Percentiles rank a stretch among this genome's conserved stretches.
Conservation (phyloP, 2,888 invertebrate genomes). For the Cheilosia urbana region DNA sequence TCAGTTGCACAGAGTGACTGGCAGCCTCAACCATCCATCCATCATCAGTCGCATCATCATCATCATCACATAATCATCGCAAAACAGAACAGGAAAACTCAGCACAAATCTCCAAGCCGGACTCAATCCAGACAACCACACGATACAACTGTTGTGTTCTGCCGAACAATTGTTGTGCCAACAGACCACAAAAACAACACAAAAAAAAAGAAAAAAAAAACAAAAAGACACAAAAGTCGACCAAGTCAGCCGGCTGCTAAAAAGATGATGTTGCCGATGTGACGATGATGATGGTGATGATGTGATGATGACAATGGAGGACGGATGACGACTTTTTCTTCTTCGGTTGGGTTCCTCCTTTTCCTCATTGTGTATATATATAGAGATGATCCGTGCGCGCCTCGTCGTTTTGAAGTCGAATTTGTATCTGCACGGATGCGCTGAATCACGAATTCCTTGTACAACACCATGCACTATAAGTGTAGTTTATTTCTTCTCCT, state of each 20-base stretch:
- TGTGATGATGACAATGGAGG: constrained; percentile 72
- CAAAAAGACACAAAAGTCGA: constrained; percentile 46
- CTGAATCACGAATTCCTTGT: constrained; percentile 77
- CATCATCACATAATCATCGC: constrained; percentile 30
- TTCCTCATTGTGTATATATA: constrained; percentile 7
- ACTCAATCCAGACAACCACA: constrained; percentile 54
- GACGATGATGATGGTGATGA: constrained; percentile 70
- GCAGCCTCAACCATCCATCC: constrained; percentile 55
- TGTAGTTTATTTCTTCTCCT: constrained; percentile 4
- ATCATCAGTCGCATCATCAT: constrained; percentile 72
- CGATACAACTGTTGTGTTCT: constrained; percentile 61
- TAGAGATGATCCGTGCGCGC: constrained; percentile 59
- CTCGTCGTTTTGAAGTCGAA: constrained; percentile 39
- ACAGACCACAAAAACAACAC: background rate
- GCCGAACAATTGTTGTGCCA: constrained; percentile 67
- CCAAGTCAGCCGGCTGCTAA: constrained; percentile 72
- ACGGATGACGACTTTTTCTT: constrained; percentile 67
- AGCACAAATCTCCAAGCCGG: constrained; percentile 61
- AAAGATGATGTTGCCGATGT: constrained; percentile 74
- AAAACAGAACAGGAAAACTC: constrained; percentile 40
- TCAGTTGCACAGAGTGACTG: constrained; percentile 9
- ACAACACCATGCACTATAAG: constrained; percentile 71
- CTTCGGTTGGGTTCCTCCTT: constrained; percentile 13
- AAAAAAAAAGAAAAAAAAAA: background rate
- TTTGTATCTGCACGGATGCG: constrained; percentile 68